Evolutionary conservation across 1,140 invertebrate species (phyloP).

Genomic region (Penaeus vannamei): DNA sequence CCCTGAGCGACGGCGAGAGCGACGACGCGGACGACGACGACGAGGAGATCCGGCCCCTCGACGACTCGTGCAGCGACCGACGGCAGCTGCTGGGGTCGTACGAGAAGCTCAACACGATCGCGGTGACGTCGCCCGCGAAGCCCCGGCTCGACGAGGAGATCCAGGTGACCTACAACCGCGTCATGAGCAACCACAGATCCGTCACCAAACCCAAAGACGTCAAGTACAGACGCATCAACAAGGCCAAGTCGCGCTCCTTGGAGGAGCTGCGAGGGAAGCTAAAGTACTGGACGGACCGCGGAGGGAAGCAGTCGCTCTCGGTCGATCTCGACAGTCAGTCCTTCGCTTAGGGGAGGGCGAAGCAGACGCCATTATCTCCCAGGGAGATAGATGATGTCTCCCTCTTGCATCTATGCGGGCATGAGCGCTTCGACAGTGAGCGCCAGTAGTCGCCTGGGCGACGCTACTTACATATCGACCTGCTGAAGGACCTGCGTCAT

Average conservation of each 20-base stretch:
- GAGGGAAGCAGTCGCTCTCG: constrained; percentile 55
- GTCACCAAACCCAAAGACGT: constrained; percentile 92
- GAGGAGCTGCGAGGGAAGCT: constrained; percentile 86
- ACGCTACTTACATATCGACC: too few relatives aligned
- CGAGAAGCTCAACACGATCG: constrained; percentile 55
- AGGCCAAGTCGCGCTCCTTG: constrained; percentile 89
- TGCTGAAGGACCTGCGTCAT: too few relatives aligned
- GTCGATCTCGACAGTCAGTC: constrained; percentile 58
- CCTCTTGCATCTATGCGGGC: too few relatives aligned
- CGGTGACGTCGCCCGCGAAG: background rate
- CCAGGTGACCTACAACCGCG: constrained; percentile 81
- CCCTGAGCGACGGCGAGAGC: constrained; percentile 64
- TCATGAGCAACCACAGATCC: constrained; percentile 90
- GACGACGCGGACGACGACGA: constrained; percentile 62
- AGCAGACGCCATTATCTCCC: background rate
- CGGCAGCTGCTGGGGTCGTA: constrained; percentile 60
- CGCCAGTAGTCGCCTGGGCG: too few relatives aligned
- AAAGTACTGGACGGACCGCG: constrained; percentile 59
- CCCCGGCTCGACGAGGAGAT: constrained; percentile 60
- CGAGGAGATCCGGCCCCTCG: background rate
- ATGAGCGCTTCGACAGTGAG: too few relatives aligned
- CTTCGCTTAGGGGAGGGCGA: constrained; percentile 34
- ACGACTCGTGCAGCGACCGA: constrained; percentile 55
- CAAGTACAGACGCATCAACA: constrained; percentile 91
- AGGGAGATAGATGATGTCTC: background rate